Evolutionary conservation across 2,113 vertebrate genomes (phyloP), one percentile per base, ranked within the genome.

Genomic region (Solea senegalensis): DNA sequence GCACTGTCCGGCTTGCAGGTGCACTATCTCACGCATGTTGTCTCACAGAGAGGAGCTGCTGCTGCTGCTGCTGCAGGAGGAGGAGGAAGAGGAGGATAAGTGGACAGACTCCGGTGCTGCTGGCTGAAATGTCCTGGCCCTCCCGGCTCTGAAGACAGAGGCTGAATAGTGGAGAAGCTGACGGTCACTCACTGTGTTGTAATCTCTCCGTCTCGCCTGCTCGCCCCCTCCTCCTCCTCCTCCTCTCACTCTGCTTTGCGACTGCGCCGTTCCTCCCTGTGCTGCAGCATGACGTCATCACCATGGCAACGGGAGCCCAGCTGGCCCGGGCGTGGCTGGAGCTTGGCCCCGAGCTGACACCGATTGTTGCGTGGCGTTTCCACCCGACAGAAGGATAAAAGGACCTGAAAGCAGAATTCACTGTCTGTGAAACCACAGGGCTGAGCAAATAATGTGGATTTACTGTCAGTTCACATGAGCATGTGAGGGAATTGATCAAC

Each of bases 1-100:
- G 86, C 90, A 91, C 81, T 91, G 90, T 0, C 90, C 90, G 78
- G 90, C 90, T 56, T 91, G 90, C 46, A 91, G 85, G 45, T 91
- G 90, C 61, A 91, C 87, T 21, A 91, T 91, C 60, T 91, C 90
- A 64, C 90, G 88, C 90, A 91, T 91, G 45, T 85, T 91, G 85
- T 76, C n/a, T 64, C 15, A 46, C n/a, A 2, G 48, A 60, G 34
- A 51, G 45, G n/a, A 49, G 45, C 34, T 62, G 56, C 41, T 41
- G 28, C 55, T 77, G 51, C 16, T 51, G 50, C 21, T 51, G 50
- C 21, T 2, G 9, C 43, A 16, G 1, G 40, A 28, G 1, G 45
- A 41, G 44, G 28, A 2, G 3, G 48, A 26, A 0, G 49, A 40
- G 21, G 34, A 40, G 16, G n/a, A 13, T 40, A 9, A 49, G 51